phyloP scores from a whole-genome alignment of 1,140 invertebrate genomes.

The Drosophila melanogaster region Release_6_plus_ISO1_MT NT_033779.5:17864001-17864500 shows the following conservation, averaged over 20 bases:
- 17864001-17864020: constrained; percentile 68
- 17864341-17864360: constrained; percentile 78
- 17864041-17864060: neutral
- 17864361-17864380: constrained; percentile 66
- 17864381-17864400: constrained; percentile 77
- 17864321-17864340: constrained; percentile 17
- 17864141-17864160: constrained; percentile 32
- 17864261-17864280: neutral
- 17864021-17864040: constrained; percentile 42
- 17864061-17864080: neutral
- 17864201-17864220: constrained; percentile 63
- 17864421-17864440: constrained; percentile 26
- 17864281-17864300: neutral
- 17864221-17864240: constrained; percentile 75
- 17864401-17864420: constrained; percentile 56
- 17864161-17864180: constrained; percentile 66
- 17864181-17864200: constrained; percentile 63
- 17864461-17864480: constrained; percentile 10
- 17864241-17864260: constrained; percentile 78
- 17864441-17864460: constrained; percentile 21
- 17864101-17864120: constrained; percentile 6
- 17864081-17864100: constrained; percentile 13
- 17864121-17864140: neutral
- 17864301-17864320: neutral
- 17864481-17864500: constrained; percentile 64